Evolutionary conservation across 2,888 invertebrate species (phyloP).

Genomic region (Coecobrya sp.): DNA sequence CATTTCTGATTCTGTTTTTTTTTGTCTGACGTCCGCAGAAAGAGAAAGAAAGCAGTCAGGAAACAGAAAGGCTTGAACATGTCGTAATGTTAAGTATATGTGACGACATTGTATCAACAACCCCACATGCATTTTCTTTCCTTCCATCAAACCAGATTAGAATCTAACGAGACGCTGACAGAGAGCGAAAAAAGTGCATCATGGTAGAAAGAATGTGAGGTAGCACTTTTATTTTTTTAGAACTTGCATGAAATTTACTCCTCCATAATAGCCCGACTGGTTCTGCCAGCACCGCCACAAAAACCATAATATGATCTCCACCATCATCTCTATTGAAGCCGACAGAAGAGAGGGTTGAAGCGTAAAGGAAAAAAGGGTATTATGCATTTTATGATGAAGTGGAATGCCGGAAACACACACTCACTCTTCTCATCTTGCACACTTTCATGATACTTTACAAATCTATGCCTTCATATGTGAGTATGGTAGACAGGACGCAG

Average conservation of each 20-base stretch:
- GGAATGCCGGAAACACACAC: conserved; percentile 9
- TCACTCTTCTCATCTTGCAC: neutral
- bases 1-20: conserved; percentile 6
- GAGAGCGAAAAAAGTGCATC: neutral
- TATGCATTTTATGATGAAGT: neutral
- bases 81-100: neutral
- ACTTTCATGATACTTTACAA: neutral
- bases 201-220: too few species aligned
- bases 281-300: neutral
- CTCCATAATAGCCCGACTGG: neutral
- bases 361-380: neutral
- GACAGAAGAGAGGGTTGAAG: too few species aligned
- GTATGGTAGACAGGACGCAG: too few species aligned
- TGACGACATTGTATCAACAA: neutral
- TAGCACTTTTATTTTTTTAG: neutral
- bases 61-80: neutral
- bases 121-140: neutral
- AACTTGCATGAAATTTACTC: neutral
- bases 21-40: neutral
- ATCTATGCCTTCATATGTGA: too few species aligned
- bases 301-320: conserved; percentile 1
- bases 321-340: neutral
- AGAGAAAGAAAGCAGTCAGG: neutral
- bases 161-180: conserved; percentile 9
- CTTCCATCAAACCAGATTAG: conserved; percentile 12